A percentile compares a stretch with the other conserved stretches of the same genome.
Evolutionary conservation across 2,797 vertebrate species (phyloP).

Genomic region (Rhinophrynus dorsalis): DNA sequence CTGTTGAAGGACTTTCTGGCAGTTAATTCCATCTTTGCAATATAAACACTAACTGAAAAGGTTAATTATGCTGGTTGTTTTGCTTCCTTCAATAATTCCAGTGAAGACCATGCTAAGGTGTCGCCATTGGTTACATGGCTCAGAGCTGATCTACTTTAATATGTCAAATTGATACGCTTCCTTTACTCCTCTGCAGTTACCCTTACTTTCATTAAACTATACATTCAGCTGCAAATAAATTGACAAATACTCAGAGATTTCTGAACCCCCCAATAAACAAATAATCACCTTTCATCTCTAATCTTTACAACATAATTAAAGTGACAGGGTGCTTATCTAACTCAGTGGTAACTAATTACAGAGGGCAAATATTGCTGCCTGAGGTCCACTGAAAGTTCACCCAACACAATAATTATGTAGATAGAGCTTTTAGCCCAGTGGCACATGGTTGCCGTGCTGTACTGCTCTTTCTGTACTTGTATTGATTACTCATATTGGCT

Average conservation of each 20-base stretch:
- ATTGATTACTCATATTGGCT: neutral
- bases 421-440: neutral
- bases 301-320: neutral
- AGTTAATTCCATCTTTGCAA: neutral
- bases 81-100: neutral
- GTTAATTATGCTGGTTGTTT: neutral
- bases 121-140: conserved; percentile 13
- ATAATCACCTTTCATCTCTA: neutral
- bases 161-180: neutral
- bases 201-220: neutral
- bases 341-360: neutral
- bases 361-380: neutral
- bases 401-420: neutral
- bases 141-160: neutral
- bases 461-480: neutral
- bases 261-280: neutral
- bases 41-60: neutral
- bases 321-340: neutral
- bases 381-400: neutral
- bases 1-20: neutral
- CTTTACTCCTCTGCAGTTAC: neutral
- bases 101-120: neutral
- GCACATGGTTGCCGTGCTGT: neutral
- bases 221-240: neutral
- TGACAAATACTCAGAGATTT: neutral